Evolutionary conservation across 2,888 invertebrate genomes (phyloP), one percentile per base, ranked within the genome.

Genomic region (Trichogramma evanescens): DNA sequence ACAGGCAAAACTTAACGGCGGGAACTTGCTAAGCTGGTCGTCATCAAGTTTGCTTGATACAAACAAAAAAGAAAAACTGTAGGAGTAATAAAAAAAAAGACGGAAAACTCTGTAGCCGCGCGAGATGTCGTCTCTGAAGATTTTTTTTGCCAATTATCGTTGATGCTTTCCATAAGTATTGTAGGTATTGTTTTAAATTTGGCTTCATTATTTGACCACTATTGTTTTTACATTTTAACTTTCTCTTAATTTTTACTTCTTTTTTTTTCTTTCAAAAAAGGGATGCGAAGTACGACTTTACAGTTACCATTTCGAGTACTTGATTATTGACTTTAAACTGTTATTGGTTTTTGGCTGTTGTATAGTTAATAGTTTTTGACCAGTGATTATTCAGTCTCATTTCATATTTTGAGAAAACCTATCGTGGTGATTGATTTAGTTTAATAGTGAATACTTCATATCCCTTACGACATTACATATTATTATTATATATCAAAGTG

Each of bases 1-100:
- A 26, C 26, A 26, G 26, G 26, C 26, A 26, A 26, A 26, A 6
- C 9, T 50, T 50, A 6, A 26, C 9, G 13, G 50, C 50, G 13
- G 43, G 8, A 6, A 50, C 41, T 62, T 44, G 53, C 54, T 26
- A 26, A 26, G 26, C 58, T 63, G 56, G 63, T 63, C 56, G 63
- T 63, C 61, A 49, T n/a, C 44, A 40, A 54, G 56, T 61, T 61
- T 61, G 50, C 51, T 63, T 61, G 51, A 10, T 48, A 10, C 10
- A 48, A 6, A 48, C 10, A 13, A 48, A 26, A 26, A 26, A 26
- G 26, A 26, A 26, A 26, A 26, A 26, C 26, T 26, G 26, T 26
- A 26, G 26, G 26, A 26, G 26, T 26, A 2, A 26, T 26, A 26
- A 26, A 26, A 26, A 26, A 26, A 26, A 26, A 26, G 26, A 26